A percentile compares a stretch with the other conserved stretches of the same genome.
Evolutionary conservation across 2,797 vertebrate genomes (phyloP).

Genomic region (Protonibea diacanthus): DNA sequence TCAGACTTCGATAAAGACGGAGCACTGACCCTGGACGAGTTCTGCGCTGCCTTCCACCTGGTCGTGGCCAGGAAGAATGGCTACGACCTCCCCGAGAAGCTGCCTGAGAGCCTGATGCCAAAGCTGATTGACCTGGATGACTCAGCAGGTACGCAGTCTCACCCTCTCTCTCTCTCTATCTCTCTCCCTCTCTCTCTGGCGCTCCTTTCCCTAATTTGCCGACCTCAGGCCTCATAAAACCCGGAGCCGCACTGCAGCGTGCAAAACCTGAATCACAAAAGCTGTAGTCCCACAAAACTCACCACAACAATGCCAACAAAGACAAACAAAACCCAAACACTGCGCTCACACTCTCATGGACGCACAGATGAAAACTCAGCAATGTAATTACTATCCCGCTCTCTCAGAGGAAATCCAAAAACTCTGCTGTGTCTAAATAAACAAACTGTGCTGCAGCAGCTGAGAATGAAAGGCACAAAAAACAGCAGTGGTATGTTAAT

Average conservation of each 20-base stretch:
- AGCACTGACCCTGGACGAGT: constrained; percentile 97
- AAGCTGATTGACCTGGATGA: constrained; percentile 99
- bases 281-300: background rate
- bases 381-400: no score
- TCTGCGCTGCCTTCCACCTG: constrained; percentile 98
- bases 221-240: constrained; percentile 31
- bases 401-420: no score
- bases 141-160: constrained; percentile 88
- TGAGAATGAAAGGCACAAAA: no score
- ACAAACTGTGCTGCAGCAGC: no score
- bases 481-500: no score
- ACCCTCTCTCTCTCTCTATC: background rate
- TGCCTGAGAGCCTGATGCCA: constrained; percentile 99
- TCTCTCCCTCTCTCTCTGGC: background rate
- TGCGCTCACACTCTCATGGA: no score
- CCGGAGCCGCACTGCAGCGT: constrained; percentile 12
- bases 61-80: constrained; percentile 99
- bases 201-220: constrained; percentile 2
- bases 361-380: no score
- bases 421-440: no score
- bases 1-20: constrained; percentile 99
- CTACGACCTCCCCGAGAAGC: constrained; percentile 98
- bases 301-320: no score
- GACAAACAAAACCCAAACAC: no score
- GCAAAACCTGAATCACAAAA: background rate